Evolutionary conservation across 37 sponge, comb jelly and placozoan species (phyloP).

Genomic region (Aplysina aerophoba): DNA sequence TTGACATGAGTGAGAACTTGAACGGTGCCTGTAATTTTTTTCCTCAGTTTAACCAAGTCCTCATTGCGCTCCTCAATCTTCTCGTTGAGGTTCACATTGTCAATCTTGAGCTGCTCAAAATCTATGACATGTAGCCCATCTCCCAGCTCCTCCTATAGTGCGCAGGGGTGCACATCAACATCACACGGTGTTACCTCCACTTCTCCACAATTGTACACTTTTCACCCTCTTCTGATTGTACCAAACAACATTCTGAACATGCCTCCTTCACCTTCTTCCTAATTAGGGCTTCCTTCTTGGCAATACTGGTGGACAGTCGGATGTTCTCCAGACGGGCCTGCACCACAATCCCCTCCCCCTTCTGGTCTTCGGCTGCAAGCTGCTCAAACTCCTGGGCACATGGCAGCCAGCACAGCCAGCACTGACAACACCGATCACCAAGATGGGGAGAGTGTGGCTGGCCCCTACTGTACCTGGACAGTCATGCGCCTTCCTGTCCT

Average conservation of each 20-base stretch:
- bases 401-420: background rate
- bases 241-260: too few relatives aligned
- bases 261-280: constrained; percentile 73
- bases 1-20: constrained; percentile 98
- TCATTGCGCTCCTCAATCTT: constrained; percentile 99
- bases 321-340: constrained; percentile 91
- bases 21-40: constrained; percentile 93
- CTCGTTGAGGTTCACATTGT: constrained; percentile 95
- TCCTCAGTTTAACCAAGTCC: constrained; percentile 86
- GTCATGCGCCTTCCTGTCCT: constrained; percentile 76
- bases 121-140: constrained; percentile 98
- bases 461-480: constrained; percentile 31
- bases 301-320: constrained; percentile 80
- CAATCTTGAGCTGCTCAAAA: constrained; percentile 99
- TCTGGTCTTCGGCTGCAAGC: constrained; percentile 59
- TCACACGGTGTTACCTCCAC: background rate
- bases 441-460: too few relatives aligned
- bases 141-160: constrained; percentile 85
- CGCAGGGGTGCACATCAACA: background rate
- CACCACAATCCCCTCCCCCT: constrained; percentile 83
- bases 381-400: constrained; percentile 71
- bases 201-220: too few relatives aligned
- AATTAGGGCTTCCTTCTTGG: constrained; percentile 78
- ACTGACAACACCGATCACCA: background rate
- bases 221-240: too few relatives aligned